Conservation (phyloP, 2,113 vertebrate genomes). For the Conger conger region DNA sequence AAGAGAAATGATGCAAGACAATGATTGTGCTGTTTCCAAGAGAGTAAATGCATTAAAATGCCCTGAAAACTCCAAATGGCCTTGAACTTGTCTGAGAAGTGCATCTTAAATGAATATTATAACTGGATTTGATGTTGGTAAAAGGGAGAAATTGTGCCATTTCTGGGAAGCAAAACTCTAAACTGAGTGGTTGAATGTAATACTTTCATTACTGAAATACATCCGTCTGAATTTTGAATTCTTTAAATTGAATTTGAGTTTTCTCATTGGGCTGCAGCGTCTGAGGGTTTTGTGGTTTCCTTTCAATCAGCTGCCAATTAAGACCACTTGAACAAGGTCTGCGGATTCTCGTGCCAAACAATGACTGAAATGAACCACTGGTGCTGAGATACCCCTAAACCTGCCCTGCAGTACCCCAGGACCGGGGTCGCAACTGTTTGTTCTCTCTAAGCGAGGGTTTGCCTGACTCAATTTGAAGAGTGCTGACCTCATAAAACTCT, state of each 20-base stretch:
- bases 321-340: no score
- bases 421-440: no score
- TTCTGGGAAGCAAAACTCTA: background rate
- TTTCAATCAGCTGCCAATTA: no score
- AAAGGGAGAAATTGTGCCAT: background rate
- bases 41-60: background rate
- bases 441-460: no score
- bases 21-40: background rate
- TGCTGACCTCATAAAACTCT: no score
- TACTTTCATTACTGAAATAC: background rate
- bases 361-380: no score
- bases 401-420: no score
- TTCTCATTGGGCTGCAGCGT: no score
- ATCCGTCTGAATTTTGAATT: background rate
- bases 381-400: no score
- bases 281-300: no score
- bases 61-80: background rate
- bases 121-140: background rate
- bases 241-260: background rate
- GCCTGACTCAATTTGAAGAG: no score
- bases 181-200: background rate
- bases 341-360: no score
- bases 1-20: background rate
- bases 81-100: background rate
- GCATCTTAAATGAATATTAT: background rate